Conservation (phyloP, 2,888 invertebrate genomes). For the Drosophila ustulata region DNA sequence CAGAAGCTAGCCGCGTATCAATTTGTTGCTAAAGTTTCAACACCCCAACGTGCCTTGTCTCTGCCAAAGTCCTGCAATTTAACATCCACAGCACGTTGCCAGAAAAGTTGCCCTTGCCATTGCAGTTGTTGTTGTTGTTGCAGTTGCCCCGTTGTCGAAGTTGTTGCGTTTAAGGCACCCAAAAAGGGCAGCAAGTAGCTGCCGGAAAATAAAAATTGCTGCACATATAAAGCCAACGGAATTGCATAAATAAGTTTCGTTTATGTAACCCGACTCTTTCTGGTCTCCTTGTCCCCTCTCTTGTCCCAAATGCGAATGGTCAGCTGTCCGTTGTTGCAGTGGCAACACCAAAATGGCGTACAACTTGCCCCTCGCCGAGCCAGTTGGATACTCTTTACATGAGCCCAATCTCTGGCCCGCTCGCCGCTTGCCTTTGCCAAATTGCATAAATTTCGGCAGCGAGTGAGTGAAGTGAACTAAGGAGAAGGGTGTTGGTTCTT, state of each 20-base stretch:
- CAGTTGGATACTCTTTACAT: conserved; percentile 8
- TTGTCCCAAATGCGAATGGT: conserved; percentile 21
- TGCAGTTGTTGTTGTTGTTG: conserved; percentile 8
- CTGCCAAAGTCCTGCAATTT: conserved; percentile 30
- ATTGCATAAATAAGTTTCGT: conserved; percentile 73
- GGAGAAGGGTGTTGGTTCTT: not conserved
- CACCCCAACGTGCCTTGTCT: not conserved
- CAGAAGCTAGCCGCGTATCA: conserved; percentile 53
- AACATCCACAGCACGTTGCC: conserved; percentile 59
- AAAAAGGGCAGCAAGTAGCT: conserved; percentile 33
- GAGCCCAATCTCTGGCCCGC: conserved; percentile 11
- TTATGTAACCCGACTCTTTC: conserved; percentile 38
- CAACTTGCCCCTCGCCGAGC: conserved; percentile 40
- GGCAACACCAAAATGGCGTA: conserved; percentile 62
- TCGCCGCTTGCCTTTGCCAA: conserved; percentile 26
- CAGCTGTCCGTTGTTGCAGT: conserved; percentile 39
- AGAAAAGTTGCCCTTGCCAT: conserved; percentile 2
- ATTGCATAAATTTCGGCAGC: conserved; percentile 61
- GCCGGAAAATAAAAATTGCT: conserved; percentile 32
- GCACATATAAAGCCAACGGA: conserved; percentile 47
- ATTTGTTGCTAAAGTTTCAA: conserved; percentile 66
- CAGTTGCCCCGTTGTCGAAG: conserved; percentile 8
- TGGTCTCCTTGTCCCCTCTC: not conserved
- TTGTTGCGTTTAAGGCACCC: conserved; percentile 50
- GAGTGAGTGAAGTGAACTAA: conserved; percentile 5